Base-by-base conservation (phyloP, 1,140 invertebrate genomes). In the Drosophila triauraria region DNA sequence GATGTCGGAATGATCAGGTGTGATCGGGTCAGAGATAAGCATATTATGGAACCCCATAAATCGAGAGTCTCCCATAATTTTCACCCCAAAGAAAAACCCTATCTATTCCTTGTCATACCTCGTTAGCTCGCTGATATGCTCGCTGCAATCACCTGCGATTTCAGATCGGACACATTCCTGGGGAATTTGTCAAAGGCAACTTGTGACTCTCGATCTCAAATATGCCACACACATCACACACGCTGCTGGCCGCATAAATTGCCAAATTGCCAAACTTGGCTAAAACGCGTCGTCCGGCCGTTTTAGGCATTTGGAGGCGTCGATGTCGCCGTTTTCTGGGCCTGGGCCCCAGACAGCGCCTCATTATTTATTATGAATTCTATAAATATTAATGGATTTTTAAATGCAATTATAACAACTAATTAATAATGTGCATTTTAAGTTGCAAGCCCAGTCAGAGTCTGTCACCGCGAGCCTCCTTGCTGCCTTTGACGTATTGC, bases 351-450 rank as follows among this genome's bases (percentile, higher is more conserved):
- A 59, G 44, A 68, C 78, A 48, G 63, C 50, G 56, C 57, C 90
- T 91, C 90, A 91, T 91, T 91, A 91, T 90, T 84, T 91, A 91
- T 91, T 91, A 91, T 91, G 90, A 83, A 91, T 91, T 91, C 90
- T 91, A 91, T 91, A 90, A 91, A 91, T 91, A 91, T 91, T 91
- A 91, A 91, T 91, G 90, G 82, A 90, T 91, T 91, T 91, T 91
- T 91, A 91, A 91, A 91, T 91, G 90, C 85, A 91, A 91, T 91
- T 91, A 91, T 91, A 91, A 91, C 90, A 91, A 91, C 90, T 91
- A 91, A 91, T 91, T 91, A 91, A 91, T 91, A 91, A 91, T 91
- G 90, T 90, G 80, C 90, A 91, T 91, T 91, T 91, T 91, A 76
- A 91, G 91, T 91, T 63, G 64, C 63, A 46, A 58, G 74, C 51